Conservation (phyloP, 2,888 invertebrate species). For the Apoderus coryli region DNA sequence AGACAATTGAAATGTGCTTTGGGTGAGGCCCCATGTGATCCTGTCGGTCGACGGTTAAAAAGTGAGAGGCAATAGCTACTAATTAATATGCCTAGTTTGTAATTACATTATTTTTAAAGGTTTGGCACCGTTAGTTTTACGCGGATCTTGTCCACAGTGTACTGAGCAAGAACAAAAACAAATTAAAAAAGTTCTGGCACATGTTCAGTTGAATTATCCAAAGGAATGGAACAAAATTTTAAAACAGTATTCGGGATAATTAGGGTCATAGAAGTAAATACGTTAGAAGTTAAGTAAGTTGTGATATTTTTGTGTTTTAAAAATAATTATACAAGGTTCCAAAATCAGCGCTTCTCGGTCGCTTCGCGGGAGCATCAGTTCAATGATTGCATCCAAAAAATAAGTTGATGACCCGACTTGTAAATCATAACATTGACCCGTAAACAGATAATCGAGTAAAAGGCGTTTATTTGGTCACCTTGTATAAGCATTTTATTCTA, state of each 20-base stretch:
- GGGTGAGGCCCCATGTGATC: constrained; percentile 59
- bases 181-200: constrained; percentile 58
- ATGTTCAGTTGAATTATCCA: constrained; percentile 60
- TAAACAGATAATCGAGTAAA: too few relatives aligned
- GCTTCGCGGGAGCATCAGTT: too few relatives aligned
- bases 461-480: too few relatives aligned
- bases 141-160: constrained; percentile 61
- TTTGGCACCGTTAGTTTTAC: constrained; percentile 56
- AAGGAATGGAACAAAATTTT: constrained; percentile 64
- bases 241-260: constrained; percentile 47
- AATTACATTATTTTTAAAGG: constrained; percentile 39
- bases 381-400: too few relatives aligned
- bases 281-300: too few relatives aligned
- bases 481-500: too few relatives aligned
- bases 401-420: too few relatives aligned
- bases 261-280: too few relatives aligned
- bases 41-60: constrained; percentile 56
- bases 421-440: too few relatives aligned
- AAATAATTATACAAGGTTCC: too few relatives aligned
- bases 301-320: too few relatives aligned
- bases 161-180: constrained; percentile 52
- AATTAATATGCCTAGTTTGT: constrained; percentile 1
- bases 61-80: constrained; percentile 38
- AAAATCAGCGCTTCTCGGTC: too few relatives aligned
- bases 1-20: constrained; percentile 60